Evolutionary conservation across 2,113 vertebrate genomes (phyloP), one percentile per base, ranked within the genome.

Genomic region (Nannobrachium achirus): DNA sequence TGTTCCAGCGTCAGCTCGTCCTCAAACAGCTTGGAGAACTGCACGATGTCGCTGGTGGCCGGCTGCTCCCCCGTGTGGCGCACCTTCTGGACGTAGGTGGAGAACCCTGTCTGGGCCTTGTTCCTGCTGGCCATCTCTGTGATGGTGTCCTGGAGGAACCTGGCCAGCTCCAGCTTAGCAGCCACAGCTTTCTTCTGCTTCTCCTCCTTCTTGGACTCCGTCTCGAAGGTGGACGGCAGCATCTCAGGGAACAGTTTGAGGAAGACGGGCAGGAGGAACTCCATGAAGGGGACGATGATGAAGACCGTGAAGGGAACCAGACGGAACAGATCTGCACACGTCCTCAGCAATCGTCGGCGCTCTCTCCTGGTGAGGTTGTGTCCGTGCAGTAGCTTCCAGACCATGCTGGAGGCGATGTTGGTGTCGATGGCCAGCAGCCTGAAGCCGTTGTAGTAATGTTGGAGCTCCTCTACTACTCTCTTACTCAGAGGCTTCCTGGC

Each of bases 251-350:
- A 99, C 65, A 98, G 93, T 73, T 98, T 99, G 77, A 99, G 82
- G 89, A 98, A 97, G 2, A 98, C 91, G 0, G 97, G 98, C 2
- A 99, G 84, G 56, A 99, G 93, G 45, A 98, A 96, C 80, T 99
- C 98, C 98, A 98, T 98, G 88, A 99, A 99, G 42, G 97, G 97
- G n/a, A 99, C 95, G 2, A 98, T 96, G 88, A 99, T 81, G 57
- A 99, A 99, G 66, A 98, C 92, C 76, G 94, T 91, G 85, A 99
- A 99, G 55, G 97, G 98, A 44, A 99, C 85, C 63, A 99, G 89
- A 1, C 95, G 93, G 90, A 99, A 99, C 52, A 98, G 92, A 86
- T 99, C 98, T 5, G 93, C 97, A 5, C 95, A 98, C 0, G 97
- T 99, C 78, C 98, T 94, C 93, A 99, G 86, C 69, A 99, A 68